Conservation (phyloP, 1,140 invertebrate genomes). For the Penaeus indicus region DNA sequence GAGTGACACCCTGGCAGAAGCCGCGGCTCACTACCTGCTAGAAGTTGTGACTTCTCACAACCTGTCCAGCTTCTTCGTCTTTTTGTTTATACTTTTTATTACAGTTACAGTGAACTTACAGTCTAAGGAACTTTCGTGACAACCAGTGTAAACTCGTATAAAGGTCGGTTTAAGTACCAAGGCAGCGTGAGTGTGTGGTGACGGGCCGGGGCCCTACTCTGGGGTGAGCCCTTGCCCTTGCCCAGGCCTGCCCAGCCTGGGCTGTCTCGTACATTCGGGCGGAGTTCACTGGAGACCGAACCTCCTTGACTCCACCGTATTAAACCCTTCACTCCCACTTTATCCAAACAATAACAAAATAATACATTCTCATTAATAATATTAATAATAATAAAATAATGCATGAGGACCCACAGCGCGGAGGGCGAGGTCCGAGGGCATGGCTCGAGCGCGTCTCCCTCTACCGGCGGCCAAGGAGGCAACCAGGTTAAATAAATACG, state of each 20-base stretch:
- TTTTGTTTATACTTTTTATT: constrained; percentile 18
- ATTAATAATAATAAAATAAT: constrained; percentile 39
- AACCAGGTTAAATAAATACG: neutral
- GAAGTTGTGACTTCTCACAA: too few species aligned
- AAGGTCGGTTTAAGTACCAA: constrained; percentile 36
- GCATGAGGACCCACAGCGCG: neutral
- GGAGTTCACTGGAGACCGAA: neutral
- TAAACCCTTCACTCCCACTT: constrained; percentile 41
- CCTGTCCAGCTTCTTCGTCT: neutral
- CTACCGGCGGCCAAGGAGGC: neutral
- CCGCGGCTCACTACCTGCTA: too few species aligned
- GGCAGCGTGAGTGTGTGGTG: constrained; percentile 50
- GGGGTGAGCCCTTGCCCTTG: neutral
- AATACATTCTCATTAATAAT: constrained; percentile 38
- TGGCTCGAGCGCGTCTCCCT: neutral
- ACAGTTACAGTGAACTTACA: constrained; percentile 43
- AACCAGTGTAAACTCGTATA: constrained; percentile 52
- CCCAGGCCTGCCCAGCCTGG: neutral
- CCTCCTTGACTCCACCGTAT: neutral
- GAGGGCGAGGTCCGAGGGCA: neutral
- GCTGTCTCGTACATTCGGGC: constrained; percentile 11
- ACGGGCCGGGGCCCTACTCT: neutral
- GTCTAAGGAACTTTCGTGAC: constrained; percentile 43
- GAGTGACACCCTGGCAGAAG: too few species aligned
- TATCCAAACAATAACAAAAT: constrained; percentile 41